These are phyloP conservation scores for Drosophila bocqueti DNA, from an alignment of 1,140 invertebrate genomes.

Conservation along the genomic window DNA sequence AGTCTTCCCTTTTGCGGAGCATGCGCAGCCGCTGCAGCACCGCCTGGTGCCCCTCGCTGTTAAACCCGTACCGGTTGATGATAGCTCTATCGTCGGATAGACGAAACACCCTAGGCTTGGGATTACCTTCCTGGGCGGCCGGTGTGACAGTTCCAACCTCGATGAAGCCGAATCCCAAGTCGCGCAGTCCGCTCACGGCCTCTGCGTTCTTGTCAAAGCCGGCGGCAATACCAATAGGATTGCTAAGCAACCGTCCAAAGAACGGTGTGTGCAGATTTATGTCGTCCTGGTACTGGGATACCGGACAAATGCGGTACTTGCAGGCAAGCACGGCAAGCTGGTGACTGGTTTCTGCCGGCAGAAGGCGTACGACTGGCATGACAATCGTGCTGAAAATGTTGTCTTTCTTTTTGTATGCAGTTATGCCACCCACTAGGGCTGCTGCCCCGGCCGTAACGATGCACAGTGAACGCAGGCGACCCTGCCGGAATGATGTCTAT, in stretches of 20 bases:
- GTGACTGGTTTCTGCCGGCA: conserved; percentile 91
- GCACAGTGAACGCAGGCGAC: conserved; percentile 58
- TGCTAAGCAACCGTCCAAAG: conserved; percentile 90
- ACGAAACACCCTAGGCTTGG: conserved; percentile 96
- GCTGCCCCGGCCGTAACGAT: conserved; percentile 64
- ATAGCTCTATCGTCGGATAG: conserved; percentile 94
- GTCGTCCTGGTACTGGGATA: conserved; percentile 87
- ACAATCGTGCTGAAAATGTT: conserved; percentile 43
- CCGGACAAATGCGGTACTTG: conserved; percentile 91
- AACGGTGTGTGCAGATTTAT: conserved; percentile 89
- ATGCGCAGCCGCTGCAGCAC: conserved; percentile 89
- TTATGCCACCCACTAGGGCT: conserved; percentile 43
- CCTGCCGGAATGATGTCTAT: conserved; percentile 16
- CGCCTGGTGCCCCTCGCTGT: conserved; percentile 95
- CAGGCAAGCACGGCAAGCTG: conserved; percentile 89
- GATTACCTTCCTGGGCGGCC: conserved; percentile 95
- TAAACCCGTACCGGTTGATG: conserved; percentile 97
- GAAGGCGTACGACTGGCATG: conserved; percentile 68
- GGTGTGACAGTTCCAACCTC: conserved; percentile 99
- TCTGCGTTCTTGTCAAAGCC: conserved; percentile 99
- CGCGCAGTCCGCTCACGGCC: conserved; percentile 92
- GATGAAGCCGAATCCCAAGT: conserved; percentile 97
- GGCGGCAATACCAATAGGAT: conserved; percentile 98
- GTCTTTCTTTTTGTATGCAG: conserved; percentile 52
- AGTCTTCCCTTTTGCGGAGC: conserved; percentile 86